phyloP scores from a whole-genome alignment of 2,888 invertebrate genomes.

The Ochropleura leucogaster region DNA sequence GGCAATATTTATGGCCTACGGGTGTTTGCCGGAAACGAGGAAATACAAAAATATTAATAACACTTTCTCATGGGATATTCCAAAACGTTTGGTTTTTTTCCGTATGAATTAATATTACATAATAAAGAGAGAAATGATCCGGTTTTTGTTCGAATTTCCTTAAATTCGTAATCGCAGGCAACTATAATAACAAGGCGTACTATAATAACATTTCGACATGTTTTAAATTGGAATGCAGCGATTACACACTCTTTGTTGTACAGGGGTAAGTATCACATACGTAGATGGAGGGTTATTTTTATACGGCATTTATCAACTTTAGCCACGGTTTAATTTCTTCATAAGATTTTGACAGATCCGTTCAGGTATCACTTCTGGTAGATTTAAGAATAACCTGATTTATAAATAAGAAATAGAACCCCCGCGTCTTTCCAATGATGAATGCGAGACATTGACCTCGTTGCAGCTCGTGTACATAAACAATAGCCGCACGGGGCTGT shows the following conservation, averaged over 20 bases:
- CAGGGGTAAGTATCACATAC: not conserved
- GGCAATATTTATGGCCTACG: conserved; percentile 5
- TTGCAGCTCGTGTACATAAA: conserved; percentile 78
- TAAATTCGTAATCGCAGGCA: not conserved
- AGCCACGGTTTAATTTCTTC: not conserved
- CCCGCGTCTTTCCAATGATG: conserved; percentile 74
- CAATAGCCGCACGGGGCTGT: conserved; percentile 72
- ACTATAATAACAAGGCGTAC: too few relatives aligned
- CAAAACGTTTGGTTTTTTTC: conserved; percentile 2
- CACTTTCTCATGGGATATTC: conserved; percentile 33
- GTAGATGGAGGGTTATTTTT: not conserved
- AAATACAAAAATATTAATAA: conserved; percentile 16
- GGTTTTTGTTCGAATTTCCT: conserved; percentile 1
- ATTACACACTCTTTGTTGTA: not conserved
- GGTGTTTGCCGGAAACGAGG: not conserved
- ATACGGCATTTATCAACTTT: conserved; percentile 11
- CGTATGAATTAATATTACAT: conserved; percentile 14
- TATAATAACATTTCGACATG: not conserved
- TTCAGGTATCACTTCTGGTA: not conserved
- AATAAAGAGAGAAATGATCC: conserved; percentile 13
- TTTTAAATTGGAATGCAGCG: not conserved
- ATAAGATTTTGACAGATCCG: not conserved
- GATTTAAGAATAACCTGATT: not conserved
- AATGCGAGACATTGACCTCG: conserved; percentile 83
- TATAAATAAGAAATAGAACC: conserved; percentile 68